These are phyloP conservation scores for Mamestra brassicae DNA, from an alignment of 2,888 invertebrate genomes.

Conservation along the genomic window DNA sequence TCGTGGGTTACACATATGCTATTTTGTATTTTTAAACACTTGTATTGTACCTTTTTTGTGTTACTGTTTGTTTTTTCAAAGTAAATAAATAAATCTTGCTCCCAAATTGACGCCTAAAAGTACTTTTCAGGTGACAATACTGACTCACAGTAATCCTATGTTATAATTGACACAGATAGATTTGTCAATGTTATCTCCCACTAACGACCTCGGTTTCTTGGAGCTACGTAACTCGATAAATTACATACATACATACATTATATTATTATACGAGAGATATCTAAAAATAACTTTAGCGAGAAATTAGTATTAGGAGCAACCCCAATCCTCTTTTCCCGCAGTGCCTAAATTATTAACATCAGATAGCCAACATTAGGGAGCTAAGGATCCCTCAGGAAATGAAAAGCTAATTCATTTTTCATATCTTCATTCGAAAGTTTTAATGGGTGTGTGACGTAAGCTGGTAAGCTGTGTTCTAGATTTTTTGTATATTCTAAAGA, in stretches of 20 bases:
- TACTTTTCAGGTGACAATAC: neutral
- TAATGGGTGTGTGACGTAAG: slow-evolving; percentile 76
- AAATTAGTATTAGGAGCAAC: slow-evolving; percentile 46
- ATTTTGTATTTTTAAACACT: too few species aligned
- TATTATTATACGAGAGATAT: neutral
- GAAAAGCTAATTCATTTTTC: slow-evolving; percentile 81
- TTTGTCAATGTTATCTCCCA: neutral
- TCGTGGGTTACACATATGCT: too few species aligned
- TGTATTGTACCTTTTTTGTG: too few species aligned
- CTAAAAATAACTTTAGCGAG: slow-evolving; percentile 49
- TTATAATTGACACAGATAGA: neutral
- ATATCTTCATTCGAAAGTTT: slow-evolving; percentile 80
- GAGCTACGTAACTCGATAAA: slow-evolving; percentile 3
- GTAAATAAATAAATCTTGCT: neutral
- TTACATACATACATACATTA: slow-evolving; percentile 16
- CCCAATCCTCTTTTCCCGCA: slow-evolving; percentile 49
- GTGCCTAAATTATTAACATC: slow-evolving; percentile 72
- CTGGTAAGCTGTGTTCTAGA: slow-evolving; percentile 62
- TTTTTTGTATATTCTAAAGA: slow-evolving; percentile 52
- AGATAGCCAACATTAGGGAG: slow-evolving; percentile 59
- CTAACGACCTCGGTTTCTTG: neutral
- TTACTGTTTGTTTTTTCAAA: too few species aligned
- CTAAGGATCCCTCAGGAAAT: slow-evolving; percentile 66
- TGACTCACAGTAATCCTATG: neutral
- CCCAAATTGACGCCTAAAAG: neutral